These are phyloP conservation scores for Nymphalis c-album DNA, from an alignment of 2,888 invertebrate species.

Conservation along the genomic window DNA sequence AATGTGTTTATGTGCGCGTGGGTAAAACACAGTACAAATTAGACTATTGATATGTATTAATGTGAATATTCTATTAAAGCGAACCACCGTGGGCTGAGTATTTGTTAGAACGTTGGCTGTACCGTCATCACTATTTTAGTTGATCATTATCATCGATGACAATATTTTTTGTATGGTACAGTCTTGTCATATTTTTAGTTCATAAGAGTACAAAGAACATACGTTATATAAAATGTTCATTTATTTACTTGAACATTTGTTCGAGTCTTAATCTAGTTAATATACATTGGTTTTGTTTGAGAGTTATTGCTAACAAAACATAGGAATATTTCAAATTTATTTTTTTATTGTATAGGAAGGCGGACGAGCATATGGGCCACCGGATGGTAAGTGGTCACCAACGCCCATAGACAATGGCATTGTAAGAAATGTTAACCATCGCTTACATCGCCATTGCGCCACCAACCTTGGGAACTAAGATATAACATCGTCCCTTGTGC, in stretches of 20 bases:
- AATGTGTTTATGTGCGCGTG: constrained; percentile 46
- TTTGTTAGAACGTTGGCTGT: constrained; percentile 41
- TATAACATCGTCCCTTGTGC: no score
- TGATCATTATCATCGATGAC: constrained; percentile 40
- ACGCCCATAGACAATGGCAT: no score
- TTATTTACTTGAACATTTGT: no score
- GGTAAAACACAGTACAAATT: constrained; percentile 54
- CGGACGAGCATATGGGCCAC: no score
- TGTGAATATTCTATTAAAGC: constrained; percentile 49
- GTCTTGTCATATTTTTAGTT: neutral
- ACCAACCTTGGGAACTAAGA: no score
- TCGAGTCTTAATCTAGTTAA: no score
- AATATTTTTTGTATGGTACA: neutral
- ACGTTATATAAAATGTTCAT: no score
- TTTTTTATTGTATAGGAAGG: no score
- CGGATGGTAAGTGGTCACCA: no score
- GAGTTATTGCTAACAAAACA: neutral
- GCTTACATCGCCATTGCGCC: no score
- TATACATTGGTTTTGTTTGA: no score
- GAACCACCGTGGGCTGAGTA: constrained; percentile 49
- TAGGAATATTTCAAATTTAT: neutral
- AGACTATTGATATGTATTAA: constrained; percentile 51
- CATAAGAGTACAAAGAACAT: neutral
- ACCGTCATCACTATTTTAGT: constrained; percentile 65
- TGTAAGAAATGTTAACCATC: no score